phyloP scores from a whole-genome alignment of 2,888 invertebrate species.

The Clitarchus hookeri region DNA sequence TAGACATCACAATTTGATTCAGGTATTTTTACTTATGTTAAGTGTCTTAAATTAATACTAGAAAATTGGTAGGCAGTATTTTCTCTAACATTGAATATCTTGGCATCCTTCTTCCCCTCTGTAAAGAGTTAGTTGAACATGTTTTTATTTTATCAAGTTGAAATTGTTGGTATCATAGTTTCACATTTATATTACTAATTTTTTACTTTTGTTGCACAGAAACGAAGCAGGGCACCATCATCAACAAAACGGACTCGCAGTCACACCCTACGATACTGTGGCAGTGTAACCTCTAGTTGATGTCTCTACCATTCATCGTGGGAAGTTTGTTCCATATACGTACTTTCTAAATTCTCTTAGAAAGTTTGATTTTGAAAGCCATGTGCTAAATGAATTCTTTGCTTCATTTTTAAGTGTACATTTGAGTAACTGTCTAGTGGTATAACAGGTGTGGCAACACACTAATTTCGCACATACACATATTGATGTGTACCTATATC shows the following conservation, averaged over 20 bases:
- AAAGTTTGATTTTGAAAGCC: conserved; percentile 21
- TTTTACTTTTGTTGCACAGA: conserved; percentile 57
- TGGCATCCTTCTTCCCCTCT: neutral
- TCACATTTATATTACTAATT: neutral
- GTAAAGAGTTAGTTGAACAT: neutral
- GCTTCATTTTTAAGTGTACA: conserved; percentile 26
- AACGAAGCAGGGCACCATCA: conserved; percentile 89
- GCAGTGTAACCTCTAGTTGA: conserved; percentile 89
- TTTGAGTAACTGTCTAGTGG: conserved; percentile 29
- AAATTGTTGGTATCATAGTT: neutral
- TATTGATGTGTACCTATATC: neutral
- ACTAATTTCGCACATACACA: neutral
- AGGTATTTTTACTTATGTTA: too few relatives aligned
- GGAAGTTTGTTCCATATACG: conserved; percentile 2
- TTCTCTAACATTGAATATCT: neutral
- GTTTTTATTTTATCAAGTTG: neutral
- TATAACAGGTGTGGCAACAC: conserved; percentile 11
- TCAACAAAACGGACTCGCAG: conserved; percentile 76
- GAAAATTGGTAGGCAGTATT: neutral
- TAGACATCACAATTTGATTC: too few relatives aligned
- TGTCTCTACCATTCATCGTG: conserved; percentile 21
- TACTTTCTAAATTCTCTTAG: conserved; percentile 20
- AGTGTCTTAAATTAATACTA: too few relatives aligned
- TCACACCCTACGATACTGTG: conserved; percentile 99
- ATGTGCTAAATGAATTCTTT: conserved; percentile 4